Percentiles rank a stretch among this genome's conserved stretches.
Evolutionary conservation across 1,140 invertebrate genomes (phyloP).

Genomic region (Apis florea): DNA sequence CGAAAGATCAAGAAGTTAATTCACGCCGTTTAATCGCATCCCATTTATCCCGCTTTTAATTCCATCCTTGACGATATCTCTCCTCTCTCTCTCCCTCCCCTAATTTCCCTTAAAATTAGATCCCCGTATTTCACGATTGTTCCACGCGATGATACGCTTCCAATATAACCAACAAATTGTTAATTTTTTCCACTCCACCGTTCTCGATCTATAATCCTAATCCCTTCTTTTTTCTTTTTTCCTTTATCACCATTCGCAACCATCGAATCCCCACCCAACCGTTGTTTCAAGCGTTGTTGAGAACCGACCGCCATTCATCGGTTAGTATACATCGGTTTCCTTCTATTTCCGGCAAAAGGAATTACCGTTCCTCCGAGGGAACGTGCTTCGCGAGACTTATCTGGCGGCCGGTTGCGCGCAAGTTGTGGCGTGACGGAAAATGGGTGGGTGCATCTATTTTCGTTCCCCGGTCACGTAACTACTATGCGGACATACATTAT

Average conservation of each 20-base stretch:
- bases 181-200: no score
- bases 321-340: constrained; percentile 33
- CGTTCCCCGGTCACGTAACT: constrained; percentile 64
- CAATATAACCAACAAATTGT: no score
- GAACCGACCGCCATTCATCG: not conserved
- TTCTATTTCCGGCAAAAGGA: constrained; percentile 49
- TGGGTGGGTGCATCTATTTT: constrained; percentile 63
- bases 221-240: no score
- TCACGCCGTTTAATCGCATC: no score
- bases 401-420: constrained; percentile 41
- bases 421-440: constrained; percentile 61
- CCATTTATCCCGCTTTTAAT: no score
- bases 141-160: no score
- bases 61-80: no score
- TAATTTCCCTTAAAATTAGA: no score
- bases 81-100: no score
- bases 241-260: not conserved
- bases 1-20: no score
- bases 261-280: not conserved
- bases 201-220: no score
- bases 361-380: constrained; percentile 48
- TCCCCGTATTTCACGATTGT: no score
- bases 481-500: constrained; percentile 55
- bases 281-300: constrained; percentile 28
- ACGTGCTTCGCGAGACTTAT: constrained; percentile 50